phyloP scores from a whole-genome alignment of 2,888 invertebrate genomes.

The Lepetodrilus schrolli region DNA sequence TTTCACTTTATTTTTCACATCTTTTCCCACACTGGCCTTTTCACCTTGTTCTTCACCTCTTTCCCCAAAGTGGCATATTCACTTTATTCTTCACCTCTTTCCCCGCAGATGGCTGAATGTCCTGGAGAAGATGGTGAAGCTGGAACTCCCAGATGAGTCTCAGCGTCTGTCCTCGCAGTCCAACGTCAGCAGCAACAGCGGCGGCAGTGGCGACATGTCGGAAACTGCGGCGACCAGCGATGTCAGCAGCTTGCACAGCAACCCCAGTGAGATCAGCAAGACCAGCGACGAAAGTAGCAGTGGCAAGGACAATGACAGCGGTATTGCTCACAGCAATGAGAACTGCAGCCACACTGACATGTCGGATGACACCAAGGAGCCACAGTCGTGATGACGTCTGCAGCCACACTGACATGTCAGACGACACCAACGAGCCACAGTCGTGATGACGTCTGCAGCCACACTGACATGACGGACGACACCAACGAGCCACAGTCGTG shows the following conservation, averaged over 20 bases:
- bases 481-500: too few relatives aligned
- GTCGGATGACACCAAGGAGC: background rate
- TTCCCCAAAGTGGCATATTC: too few relatives aligned
- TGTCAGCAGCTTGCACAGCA: background rate
- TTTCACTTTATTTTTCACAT: too few relatives aligned
- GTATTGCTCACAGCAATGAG: slow-evolving; percentile 5
- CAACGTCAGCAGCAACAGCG: slow-evolving; percentile 36
- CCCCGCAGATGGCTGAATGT: slow-evolving; percentile 77
- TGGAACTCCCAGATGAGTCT: slow-evolving; percentile 55
- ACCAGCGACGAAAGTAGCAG: background rate
- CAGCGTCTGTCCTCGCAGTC: slow-evolving; percentile 43
- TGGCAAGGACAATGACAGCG: slow-evolving; percentile 4
- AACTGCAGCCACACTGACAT: slow-evolving; percentile 8
- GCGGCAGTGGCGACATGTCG: slow-evolving; percentile 34
- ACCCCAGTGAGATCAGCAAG: background rate
- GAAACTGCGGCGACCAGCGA: slow-evolving; percentile 6
- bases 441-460: too few relatives aligned
- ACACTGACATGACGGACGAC: too few relatives aligned
- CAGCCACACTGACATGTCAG: too few relatives aligned
- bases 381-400: background rate
- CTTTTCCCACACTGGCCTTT: too few relatives aligned
- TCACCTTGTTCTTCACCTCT: too few relatives aligned
- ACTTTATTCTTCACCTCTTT: slow-evolving; percentile 34
- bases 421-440: too few relatives aligned
- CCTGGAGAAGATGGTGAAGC: slow-evolving; percentile 55